Conservation (phyloP, 2,888 invertebrate species). For the Isoperla grammatica region DNA sequence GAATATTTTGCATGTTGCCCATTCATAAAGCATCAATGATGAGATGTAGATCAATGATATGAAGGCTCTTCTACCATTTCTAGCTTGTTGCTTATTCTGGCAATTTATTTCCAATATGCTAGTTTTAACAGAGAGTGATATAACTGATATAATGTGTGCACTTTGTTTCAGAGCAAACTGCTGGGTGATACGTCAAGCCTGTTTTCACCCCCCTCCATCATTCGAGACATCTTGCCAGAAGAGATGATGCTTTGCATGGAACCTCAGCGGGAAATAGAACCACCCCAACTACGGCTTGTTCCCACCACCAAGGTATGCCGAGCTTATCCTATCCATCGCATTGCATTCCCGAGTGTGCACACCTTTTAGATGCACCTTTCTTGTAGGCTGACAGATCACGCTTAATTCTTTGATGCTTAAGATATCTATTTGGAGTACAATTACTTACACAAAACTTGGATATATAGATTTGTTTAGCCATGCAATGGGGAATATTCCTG, state of each 20-base stretch:
- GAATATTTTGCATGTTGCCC: too few relatives aligned
- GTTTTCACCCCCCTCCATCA: conserved; percentile 83
- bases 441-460: too few relatives aligned
- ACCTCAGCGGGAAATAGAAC: neutral
- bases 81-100: too few relatives aligned
- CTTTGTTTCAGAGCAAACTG: conserved; percentile 69
- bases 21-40: too few relatives aligned
- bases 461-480: too few relatives aligned
- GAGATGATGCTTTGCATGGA: conserved; percentile 5
- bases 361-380: neutral
- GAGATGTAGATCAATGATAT: too few relatives aligned
- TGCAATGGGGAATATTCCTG: too few relatives aligned
- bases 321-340: neutral
- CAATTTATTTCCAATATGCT: too few relatives aligned
- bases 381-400: neutral
- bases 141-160: neutral
- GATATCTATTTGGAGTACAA: neutral
- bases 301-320: conserved; percentile 14
- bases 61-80: too few relatives aligned
- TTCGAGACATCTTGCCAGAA: conserved; percentile 64
- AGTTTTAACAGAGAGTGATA: too few relatives aligned
- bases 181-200: conserved; percentile 70
- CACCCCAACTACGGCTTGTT: neutral
- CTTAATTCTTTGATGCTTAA: conserved; percentile 1
- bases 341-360: neutral